Base-by-base conservation (phyloP, 1,140 invertebrate species). In the Zaprionus capensis region DNA sequence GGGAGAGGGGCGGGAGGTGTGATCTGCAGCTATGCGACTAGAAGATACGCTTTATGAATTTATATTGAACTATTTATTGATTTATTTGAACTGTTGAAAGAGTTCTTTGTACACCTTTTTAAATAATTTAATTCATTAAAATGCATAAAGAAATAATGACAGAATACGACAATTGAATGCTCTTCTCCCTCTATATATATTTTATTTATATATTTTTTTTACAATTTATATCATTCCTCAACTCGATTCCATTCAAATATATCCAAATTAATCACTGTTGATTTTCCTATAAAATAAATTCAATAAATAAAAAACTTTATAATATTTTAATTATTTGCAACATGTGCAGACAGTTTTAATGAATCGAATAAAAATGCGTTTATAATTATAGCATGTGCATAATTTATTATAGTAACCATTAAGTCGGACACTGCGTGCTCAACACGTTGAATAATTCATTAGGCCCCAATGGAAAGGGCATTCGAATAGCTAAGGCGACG, bases 391-490 rank as follows among this genome's bases (percentile, higher is more conserved):
- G 12, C 41, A 24, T 51, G 20, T 22, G 46, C 22, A 51, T 51
- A 51, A 51, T 22, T 51, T 51, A 51, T 51, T 22, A 22, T 51
- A 51, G 24, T 51, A 51, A 24, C 4, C 20, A 46, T 51, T 51
- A 51, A 12, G 46, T 24, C 46, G 20, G 7, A 51, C 11, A 51
- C 12, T 24, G 46, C 24, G 31, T 34, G 46, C 4, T 51, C 46
- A 51, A 22, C 20, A 24, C 11, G 46, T 24, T 51, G 46, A 22
- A 51, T 51, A 24, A 51, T 51, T 51, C 46, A 51, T 51, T 14
- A 51, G 46, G 1, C 11, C 12, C 22, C 46, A 4, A 14, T 67
- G 6, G 64, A 38, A 15, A 84, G 83, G 56, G 83, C 80, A 88
- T 86, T 38, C 7, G 24, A 46, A 46, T 46, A 36, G 64, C 63